Base-by-base conservation (phyloP, 2,113 vertebrate genomes). In the Rattus rattus region DNA sequence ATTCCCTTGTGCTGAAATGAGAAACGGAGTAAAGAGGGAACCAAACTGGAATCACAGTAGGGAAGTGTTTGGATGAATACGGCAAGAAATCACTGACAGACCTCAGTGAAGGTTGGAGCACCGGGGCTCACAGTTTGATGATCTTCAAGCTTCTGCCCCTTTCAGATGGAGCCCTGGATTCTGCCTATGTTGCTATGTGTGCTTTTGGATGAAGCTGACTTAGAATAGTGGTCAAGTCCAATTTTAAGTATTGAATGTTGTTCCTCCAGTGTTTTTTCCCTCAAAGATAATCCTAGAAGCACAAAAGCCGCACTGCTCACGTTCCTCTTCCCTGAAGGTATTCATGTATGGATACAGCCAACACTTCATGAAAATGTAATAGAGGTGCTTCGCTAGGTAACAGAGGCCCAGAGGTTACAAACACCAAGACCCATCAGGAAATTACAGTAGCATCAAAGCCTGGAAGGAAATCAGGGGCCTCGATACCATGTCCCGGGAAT, bases 241-340 rank as follows among this genome's bases (percentile, higher is more conserved):
- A 76, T 83, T 92, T 63, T 84, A 93, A 70, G 33, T 26, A 83
- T 63, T 47, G 19, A 20, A 85, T 86, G 63, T 19, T 67, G 28
- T 54, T 91, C 92, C 54, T 79, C 59, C 26, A 47, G 43, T 79
- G 91, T 81, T 47, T 81, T 81, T 72, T 19, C 59, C 5, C 19
- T 10, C 65, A 39, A 14, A 86, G 36, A 72, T 83, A 92, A 95
- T 96, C 92, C n/a, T 67, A 95, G 75, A 95, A 84, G 22, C 30
- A 92, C 49, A 80, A 20, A 87, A 80, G 43, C 0, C 13, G 79
- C 65, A 76, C 4, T 65, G 59, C 39, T 94, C 36, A 61, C 77
- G 65, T 77, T 95, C 77, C 81, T 59, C 96, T 77, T 92, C 94
- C 88, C 47, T 22, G 79, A 84, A 96, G 26, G 22, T 80, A 20